phyloP scores from a whole-genome alignment of 2,113 vertebrate species.

The Petaurus breviceps region DNA sequence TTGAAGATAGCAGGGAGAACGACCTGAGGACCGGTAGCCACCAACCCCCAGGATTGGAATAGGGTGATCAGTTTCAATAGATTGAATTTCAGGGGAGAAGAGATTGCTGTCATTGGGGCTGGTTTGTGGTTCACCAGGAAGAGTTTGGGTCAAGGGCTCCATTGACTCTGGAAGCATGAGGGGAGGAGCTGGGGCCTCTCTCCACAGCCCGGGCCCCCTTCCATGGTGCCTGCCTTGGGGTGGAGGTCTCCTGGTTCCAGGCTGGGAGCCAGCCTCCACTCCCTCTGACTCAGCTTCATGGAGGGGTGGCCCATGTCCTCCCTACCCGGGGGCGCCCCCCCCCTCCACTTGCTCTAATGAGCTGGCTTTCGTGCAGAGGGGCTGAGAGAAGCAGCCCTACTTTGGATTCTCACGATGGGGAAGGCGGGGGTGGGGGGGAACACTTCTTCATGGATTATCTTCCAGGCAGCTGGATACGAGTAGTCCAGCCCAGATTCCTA shows the following conservation, averaged over 20 bases:
- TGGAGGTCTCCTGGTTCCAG: neutral
- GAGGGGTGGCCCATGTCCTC: neutral
- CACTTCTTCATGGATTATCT: neutral
- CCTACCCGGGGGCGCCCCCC: neutral
- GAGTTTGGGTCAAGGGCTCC: neutral
- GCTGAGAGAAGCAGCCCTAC: neutral
- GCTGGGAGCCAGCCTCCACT: neutral
- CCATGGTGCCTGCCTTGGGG: neutral
- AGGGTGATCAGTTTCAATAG: neutral
- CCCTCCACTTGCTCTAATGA: neutral
- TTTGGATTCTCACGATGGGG: neutral
- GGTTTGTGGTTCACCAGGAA: neutral
- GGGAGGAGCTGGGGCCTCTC: neutral
- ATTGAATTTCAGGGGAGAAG: neutral
- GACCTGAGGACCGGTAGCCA: neutral
- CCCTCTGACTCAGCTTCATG: neutral
- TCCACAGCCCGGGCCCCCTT: neutral
- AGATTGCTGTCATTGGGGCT: neutral
- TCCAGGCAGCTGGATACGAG: neutral
- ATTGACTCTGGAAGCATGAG: neutral
- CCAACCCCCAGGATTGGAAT: neutral
- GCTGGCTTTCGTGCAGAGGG: neutral
- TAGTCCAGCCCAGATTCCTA: neutral
- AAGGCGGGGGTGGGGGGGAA: neutral
- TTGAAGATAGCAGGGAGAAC: neutral